phyloP scores from a whole-genome alignment of 2,888 invertebrate genomes.

The Pilophorus perplexus region DNA sequence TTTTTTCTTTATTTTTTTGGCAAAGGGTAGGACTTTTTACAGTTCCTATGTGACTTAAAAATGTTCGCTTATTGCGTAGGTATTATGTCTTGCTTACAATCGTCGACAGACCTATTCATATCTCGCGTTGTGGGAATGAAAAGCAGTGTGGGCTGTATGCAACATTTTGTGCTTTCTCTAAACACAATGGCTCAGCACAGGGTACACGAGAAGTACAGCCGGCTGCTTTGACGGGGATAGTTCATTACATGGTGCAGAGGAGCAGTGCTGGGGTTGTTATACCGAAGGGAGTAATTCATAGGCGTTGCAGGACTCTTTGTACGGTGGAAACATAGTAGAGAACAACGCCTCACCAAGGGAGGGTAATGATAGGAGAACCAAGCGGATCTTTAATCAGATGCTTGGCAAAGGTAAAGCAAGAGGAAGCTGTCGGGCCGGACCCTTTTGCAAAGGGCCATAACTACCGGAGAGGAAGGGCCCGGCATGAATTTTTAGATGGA shows the following conservation, averaged over 20 bases:
- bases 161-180: too few species aligned
- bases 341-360: background rate
- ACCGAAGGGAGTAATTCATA: background rate
- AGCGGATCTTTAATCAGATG: constrained; percentile 28
- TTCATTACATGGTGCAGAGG: background rate
- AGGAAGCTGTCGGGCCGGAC: background rate
- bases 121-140: too few species aligned
- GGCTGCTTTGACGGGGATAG: background rate
- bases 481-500: constrained; percentile 30
- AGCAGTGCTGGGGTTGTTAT: background rate
- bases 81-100: too few species aligned
- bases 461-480: constrained; percentile 20
- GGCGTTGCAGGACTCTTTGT: background rate
- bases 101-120: too few species aligned
- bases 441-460: constrained; percentile 16
- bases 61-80: too few species aligned
- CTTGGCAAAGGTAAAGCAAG: constrained; percentile 11
- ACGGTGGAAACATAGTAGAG: background rate
- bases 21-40: too few species aligned
- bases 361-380: constrained; percentile 16
- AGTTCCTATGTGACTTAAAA: too few species aligned
- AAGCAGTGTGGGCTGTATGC: too few species aligned
- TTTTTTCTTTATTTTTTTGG: too few species aligned
- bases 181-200: too few species aligned
- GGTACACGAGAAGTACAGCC: too few species aligned